These are phyloP conservation scores for Graptemys geographica DNA, from an alignment of 2,797 vertebrate genomes.

Conservation along the genomic window DNA sequence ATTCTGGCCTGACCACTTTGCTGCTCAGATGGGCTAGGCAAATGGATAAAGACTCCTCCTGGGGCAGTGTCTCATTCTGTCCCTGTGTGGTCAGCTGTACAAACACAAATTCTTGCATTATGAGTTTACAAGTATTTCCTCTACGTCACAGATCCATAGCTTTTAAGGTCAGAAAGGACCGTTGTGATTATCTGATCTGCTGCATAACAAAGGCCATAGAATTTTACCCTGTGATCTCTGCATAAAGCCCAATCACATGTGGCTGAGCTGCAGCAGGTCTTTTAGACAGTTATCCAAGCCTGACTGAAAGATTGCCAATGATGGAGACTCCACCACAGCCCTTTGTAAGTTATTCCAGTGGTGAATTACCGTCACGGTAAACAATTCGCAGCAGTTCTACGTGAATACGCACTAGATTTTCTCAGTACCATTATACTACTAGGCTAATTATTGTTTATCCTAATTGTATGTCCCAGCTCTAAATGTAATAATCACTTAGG, in stretches of 20 bases:
- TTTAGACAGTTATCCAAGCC: background rate
- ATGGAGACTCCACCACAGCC: background rate
- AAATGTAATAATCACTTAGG: background rate
- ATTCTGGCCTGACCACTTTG: background rate
- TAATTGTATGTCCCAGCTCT: background rate
- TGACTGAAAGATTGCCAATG: background rate
- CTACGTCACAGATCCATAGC: accelerated
- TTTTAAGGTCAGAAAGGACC: background rate
- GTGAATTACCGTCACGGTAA: background rate
- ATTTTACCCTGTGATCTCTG: background rate
- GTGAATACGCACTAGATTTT: background rate
- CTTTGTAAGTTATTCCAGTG: background rate
- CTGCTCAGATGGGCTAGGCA: background rate
- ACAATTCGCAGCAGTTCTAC: background rate
- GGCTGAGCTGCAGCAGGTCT: background rate
- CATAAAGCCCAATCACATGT: accelerated
- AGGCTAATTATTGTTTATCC: slow-evolving; percentile 6
- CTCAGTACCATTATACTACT: background rate
- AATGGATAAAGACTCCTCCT: background rate
- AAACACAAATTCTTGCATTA: background rate
- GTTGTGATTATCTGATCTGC: background rate
- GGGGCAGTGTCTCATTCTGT: too few relatives aligned
- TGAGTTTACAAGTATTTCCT: background rate
- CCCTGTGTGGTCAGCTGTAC: background rate
- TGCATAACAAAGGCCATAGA: background rate